Conservation (phyloP, 2,797 vertebrate genomes). For the Oophaga sylvatica region DNA sequence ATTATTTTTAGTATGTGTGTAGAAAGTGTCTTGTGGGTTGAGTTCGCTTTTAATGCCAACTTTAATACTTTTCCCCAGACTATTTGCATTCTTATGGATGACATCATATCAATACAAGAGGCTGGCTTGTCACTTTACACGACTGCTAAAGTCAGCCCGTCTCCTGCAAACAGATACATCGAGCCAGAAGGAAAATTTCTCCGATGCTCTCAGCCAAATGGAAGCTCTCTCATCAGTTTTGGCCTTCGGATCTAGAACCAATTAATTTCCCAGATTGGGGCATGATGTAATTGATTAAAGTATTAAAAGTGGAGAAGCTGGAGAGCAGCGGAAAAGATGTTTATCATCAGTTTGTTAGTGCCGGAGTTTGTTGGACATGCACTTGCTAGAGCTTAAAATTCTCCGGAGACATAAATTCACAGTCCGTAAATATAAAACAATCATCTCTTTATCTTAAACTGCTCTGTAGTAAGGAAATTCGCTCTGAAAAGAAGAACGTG, state of each 20-base stretch:
- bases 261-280: conserved; percentile 41
- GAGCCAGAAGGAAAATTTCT: conserved; percentile 38
- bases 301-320: conserved; percentile 28
- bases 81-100: conserved; percentile 38
- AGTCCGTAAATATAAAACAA: conserved; percentile 24
- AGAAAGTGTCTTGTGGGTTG: conserved; percentile 31
- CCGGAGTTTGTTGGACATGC: conserved; percentile 3
- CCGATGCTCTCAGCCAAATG: conserved; percentile 23
- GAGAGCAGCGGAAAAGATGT: conserved; percentile 3
- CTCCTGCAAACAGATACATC: conserved; percentile 31
- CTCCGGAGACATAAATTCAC: conserved; percentile 6
- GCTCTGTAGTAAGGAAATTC: neutral
- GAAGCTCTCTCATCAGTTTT: conserved; percentile 46
- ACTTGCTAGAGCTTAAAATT: conserved; percentile 17
- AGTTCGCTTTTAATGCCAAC: conserved; percentile 21
- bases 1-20: conserved; percentile 35
- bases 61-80: conserved; percentile 26
- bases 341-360: conserved; percentile 37
- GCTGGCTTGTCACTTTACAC: conserved; percentile 41
- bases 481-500: neutral
- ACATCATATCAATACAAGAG: conserved; percentile 53
- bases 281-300: conserved; percentile 51
- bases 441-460: conserved; percentile 10
- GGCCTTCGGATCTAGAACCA: conserved; percentile 36
- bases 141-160: conserved; percentile 41